phyloP scores from a whole-genome alignment of 2,113 vertebrate species.

The Desmodus rotundus region DNA sequence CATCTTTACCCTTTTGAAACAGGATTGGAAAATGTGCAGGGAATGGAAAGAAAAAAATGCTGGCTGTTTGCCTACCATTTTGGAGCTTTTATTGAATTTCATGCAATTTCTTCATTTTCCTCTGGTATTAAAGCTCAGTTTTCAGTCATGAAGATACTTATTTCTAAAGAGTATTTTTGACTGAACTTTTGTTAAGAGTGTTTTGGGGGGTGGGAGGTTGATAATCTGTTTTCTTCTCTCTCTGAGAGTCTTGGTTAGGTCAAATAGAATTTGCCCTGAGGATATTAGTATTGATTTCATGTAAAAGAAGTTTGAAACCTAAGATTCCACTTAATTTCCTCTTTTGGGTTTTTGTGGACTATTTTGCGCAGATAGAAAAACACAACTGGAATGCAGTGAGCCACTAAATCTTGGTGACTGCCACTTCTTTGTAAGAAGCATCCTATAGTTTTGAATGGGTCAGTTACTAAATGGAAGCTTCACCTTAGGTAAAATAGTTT shows the following conservation, averaged over 20 bases:
- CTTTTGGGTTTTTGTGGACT: constrained; percentile 36
- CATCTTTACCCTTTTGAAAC: neutral
- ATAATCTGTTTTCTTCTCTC: constrained; percentile 14
- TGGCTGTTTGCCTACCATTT: constrained; percentile 30
- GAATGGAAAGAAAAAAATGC: constrained; percentile 29
- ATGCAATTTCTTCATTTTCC: constrained; percentile 24
- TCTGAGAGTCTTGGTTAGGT: neutral
- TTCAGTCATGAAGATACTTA: constrained; percentile 35
- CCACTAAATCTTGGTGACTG: neutral
- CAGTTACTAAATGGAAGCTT: neutral
- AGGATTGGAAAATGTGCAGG: neutral
- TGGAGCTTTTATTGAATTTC: constrained; percentile 22
- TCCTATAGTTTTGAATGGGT: neutral
- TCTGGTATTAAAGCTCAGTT: neutral
- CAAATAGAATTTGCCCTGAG: neutral
- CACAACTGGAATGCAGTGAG: neutral
- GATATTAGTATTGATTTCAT: neutral
- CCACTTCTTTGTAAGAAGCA: neutral
- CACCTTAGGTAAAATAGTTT: neutral
- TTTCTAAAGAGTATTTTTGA: constrained; percentile 52
- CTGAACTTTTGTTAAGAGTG: neutral
- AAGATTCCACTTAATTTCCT: constrained; percentile 48
- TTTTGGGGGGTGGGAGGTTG: neutral
- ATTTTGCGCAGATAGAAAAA: constrained; percentile 27
- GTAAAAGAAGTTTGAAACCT: constrained; percentile 48